A percentile compares a stretch with the other conserved stretches of the same genome.
phyloP scores from a whole-genome alignment of 1,140 invertebrate species.

The Papilio glaucus region DNA sequence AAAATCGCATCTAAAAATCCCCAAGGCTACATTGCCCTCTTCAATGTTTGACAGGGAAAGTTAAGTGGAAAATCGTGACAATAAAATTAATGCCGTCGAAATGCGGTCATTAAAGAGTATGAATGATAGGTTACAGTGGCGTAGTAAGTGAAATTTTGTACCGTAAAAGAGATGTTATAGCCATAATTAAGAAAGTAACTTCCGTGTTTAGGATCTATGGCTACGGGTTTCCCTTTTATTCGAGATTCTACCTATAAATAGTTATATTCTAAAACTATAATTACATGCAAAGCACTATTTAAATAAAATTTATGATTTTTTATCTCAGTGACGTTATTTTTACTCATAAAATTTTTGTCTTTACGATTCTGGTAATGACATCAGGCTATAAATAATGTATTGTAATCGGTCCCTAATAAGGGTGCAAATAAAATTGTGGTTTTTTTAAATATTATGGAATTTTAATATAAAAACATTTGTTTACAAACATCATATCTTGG shows the following conservation, averaged over 20 bases:
- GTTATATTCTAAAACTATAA: not conserved
- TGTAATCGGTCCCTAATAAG: too few relatives aligned
- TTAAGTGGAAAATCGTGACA: not conserved
- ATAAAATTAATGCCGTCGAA: conserved; percentile 7
- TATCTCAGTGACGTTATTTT: not conserved
- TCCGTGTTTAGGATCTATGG: not conserved
- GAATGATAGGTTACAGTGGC: not conserved
- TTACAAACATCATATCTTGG: too few relatives aligned
- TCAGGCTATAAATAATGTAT: too few relatives aligned
- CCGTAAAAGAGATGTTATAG: not conserved
- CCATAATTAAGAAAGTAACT: not conserved
- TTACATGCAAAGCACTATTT: too few relatives aligned
- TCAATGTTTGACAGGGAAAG: not conserved
- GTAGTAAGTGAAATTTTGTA: not conserved
- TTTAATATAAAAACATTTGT: too few relatives aligned
- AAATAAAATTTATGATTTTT: too few relatives aligned
- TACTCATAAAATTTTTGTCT: too few relatives aligned
- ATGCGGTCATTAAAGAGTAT: not conserved
- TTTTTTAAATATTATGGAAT: too few relatives aligned
- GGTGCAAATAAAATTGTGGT: too few relatives aligned
- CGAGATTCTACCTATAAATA: not conserved
- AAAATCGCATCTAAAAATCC: not conserved
- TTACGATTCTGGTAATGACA: too few relatives aligned
- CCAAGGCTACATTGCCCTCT: not conserved
- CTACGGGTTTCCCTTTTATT: not conserved